phyloP scores from a whole-genome alignment of 2,113 vertebrate genomes.

The Corydoras sp. region DNA sequence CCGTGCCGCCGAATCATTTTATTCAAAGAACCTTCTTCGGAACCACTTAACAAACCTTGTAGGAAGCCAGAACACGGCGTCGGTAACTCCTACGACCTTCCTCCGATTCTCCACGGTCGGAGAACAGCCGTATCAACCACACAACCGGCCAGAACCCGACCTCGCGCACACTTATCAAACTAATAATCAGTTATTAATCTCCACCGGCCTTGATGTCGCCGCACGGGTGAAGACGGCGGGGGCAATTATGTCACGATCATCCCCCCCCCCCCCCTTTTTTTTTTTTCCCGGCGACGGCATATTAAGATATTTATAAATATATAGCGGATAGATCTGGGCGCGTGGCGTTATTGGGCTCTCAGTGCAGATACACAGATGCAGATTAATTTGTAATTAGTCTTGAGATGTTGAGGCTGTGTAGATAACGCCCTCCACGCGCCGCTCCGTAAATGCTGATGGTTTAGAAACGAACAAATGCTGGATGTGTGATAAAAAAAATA shows the following conservation, averaged over 20 bases:
- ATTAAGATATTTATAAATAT: constrained; percentile 63
- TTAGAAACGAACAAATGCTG: constrained; percentile 68
- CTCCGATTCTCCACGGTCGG: too few relatives aligned
- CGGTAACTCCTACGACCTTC: too few relatives aligned
- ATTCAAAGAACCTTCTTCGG: too few relatives aligned
- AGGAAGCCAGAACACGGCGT: too few relatives aligned
- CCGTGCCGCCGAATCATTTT: too few relatives aligned
- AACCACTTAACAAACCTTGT: too few relatives aligned
- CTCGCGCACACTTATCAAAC: too few relatives aligned
- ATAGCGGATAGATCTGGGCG: constrained; percentile 68
- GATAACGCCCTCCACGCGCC: constrained; percentile 70
- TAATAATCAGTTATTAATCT: too few relatives aligned
- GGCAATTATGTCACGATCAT: constrained; percentile 66
- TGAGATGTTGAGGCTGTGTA: constrained; percentile 75
- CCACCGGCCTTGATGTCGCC: too few relatives aligned
- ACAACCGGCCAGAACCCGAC: too few relatives aligned
- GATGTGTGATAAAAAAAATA: constrained; percentile 67
- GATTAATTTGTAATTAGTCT: constrained; percentile 82
- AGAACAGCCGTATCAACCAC: too few relatives aligned
- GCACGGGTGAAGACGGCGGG: constrained; percentile 17
- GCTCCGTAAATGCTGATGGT: constrained; percentile 66
- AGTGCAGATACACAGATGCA: constrained; percentile 72
- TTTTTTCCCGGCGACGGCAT: constrained; percentile 20
- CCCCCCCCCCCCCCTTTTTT: background rate
- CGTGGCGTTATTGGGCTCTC: constrained; percentile 66